Evolutionary conservation across 2,797 vertebrate species (phyloP), one percentile per base, ranked within the genome.

Genomic region (Macropodus opercularis): DNA sequence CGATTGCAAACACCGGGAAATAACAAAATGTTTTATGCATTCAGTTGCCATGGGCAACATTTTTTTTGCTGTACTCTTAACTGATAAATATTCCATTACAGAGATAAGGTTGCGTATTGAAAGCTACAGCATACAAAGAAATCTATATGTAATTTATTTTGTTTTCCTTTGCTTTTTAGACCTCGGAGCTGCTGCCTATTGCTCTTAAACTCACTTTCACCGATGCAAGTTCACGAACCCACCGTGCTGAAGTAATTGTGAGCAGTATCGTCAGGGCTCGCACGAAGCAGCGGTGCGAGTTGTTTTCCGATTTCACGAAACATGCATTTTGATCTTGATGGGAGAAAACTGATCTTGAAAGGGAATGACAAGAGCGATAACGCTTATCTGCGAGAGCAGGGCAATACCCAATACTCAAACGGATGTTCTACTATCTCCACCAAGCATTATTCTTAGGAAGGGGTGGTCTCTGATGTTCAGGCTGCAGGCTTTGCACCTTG

Each of bases 11-110:
- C 66, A 51, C 22, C 46, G 54, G 52, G 61, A 82, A 79, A 84
- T 79, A 65, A 72, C 61, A 54, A 49, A 54, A 84, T 69, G 57
- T 79, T 83, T 83, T 51, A 84, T 86, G 84, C 72, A 81, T 84
- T 53, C 56, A 38, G 63, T 70, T 73, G 72, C 82, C 35, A 72
- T 14, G 36, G 75, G 81, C 74, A 65, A 83, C 69, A 51, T 62
- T 53, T 14, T 60, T 76, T 77, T 62, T 42, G 38, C 68, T 68
- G 57, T 79, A 56, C 42, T 48, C 58, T 69, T 63, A 52, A 24
- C 82, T 72, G 81, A 89, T 85, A 90, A 86, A 88, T 87, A 90
- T 87, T 89, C 87, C 85, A 89, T 88, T 87, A 88, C 34, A 60
- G 75, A 81, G 88, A 90, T 88, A 88, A 85, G 70, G 54, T 62